Base-by-base conservation (phyloP, 2,797 vertebrate species). In the Odontamblyopus rebecca region DNA sequence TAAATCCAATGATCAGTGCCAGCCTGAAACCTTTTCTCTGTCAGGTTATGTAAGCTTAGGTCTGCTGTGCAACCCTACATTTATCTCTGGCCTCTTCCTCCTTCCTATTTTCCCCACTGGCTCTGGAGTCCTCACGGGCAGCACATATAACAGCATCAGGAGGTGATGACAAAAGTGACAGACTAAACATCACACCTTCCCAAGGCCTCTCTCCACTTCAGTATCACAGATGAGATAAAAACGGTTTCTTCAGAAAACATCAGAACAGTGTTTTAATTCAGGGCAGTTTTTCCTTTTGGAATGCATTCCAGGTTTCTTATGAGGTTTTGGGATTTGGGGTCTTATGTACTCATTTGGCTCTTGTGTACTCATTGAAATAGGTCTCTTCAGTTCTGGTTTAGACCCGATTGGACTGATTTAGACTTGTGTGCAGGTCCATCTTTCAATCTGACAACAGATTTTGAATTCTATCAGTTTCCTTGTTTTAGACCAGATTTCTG, bases 151-250 rank as follows among this genome's bases (percentile, higher is more conserved):
- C 77, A 74, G 82, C 75, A 66, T 86, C 87, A 76, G 66, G 81
- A 87, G 86, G 85, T 77, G 89, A 88, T 84, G 89, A 89, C 86
- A 87, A 77, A 32, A 38, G 62, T 5, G 81, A 73, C 82, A 82
- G 70, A 67, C 76, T 64, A 75, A 84, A 74, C 81, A 80, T 75
- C 78, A 88, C 87, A 88, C 85, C 77, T 75, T 83, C 83, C 86
- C 83, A 85, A 72, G 84, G 74, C 74, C 85, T 65, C 80, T 82
- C 85, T 89, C 88, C 85, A 79, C 80, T 78, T 81, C 56, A 59
- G 75, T 81, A 72, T 38, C 48, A 89, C 80, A 76, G 57, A 4
- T 26, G 1, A n/a, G 32, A 35, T 62, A 35, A 38, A 35, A 62
- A 9, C 38, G 2, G 7, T 38, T 62, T 62, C 23, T 38, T 12